phyloP scores from a whole-genome alignment of 2,888 invertebrate species.

The Apodemia mormo region DNA sequence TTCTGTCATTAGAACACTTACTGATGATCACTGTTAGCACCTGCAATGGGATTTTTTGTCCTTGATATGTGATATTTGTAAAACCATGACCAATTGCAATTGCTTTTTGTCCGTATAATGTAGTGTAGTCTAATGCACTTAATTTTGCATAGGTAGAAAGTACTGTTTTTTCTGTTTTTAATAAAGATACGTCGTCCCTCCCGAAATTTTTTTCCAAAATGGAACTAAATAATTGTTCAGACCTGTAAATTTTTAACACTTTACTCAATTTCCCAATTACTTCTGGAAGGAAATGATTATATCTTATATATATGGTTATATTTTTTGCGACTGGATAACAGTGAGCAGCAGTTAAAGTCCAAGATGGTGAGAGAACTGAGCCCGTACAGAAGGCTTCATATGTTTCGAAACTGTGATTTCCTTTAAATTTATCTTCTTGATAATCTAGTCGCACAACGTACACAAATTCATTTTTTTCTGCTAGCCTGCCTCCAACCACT shows the following conservation, averaged over 20 bases:
- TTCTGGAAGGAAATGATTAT: constrained; percentile 19
- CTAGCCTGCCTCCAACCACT: constrained; percentile 16
- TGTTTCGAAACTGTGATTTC: not conserved
- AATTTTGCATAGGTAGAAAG: constrained; percentile 18
- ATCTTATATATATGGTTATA: not conserved
- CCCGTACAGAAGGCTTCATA: constrained; percentile 2
- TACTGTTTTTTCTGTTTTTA: not conserved
- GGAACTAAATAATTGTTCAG: not conserved
- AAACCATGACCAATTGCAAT: not conserved
- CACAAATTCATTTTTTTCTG: constrained; percentile 8
- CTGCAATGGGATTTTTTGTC: not conserved
- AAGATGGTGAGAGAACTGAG: constrained; percentile 18
- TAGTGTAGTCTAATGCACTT: constrained; percentile 13
- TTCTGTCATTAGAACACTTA: too few relatives aligned
- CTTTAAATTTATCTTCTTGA: not conserved
- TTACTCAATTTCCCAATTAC: not conserved
- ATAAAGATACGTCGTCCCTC: too few relatives aligned
- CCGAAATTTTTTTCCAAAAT: too few relatives aligned
- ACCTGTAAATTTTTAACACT: not conserved
- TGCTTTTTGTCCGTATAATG: constrained; percentile 17
- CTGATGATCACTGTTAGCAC: not conserved
- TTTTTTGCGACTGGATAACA: not conserved
- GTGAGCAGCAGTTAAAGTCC: constrained; percentile 25
- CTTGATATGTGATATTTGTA: not conserved
- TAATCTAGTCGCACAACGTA: not conserved